Evolutionary conservation across 2,113 vertebrate genomes (phyloP).

Genomic region (Mystacornis crossleyi): DNA sequence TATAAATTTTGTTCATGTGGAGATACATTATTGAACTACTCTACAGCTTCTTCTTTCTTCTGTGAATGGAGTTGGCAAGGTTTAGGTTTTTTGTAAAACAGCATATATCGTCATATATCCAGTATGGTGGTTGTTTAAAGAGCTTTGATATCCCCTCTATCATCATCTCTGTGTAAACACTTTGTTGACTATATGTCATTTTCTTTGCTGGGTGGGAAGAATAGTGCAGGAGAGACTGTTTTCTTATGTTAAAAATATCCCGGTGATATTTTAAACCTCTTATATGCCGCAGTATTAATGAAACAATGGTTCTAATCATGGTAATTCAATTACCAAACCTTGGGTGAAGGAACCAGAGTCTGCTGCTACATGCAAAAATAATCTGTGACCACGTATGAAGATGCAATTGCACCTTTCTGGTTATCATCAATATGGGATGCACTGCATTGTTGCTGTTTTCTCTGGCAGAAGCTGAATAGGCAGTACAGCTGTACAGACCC

Average conservation of each 20-base stretch:
- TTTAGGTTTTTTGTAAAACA: not conserved
- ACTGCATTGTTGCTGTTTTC: not conserved
- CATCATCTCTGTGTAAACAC: not conserved
- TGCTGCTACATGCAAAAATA: not conserved
- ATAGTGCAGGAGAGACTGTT: not conserved
- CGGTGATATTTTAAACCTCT: not conserved
- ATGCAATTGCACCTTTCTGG: not conserved
- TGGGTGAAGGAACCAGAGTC: not conserved
- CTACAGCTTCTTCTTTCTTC: not conserved
- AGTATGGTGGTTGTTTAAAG: not conserved
- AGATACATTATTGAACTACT: not conserved
- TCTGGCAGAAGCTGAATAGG: not conserved
- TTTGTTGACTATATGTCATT: not conserved
- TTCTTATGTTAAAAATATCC: not conserved
- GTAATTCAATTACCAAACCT: not conserved
- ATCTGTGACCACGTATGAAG: not conserved
- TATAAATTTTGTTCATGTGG: not conserved
- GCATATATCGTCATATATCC: fast-evolving
- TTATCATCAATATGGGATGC: not conserved
- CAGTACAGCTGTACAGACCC: not conserved
- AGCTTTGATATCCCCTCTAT: not conserved
- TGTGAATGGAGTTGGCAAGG: not conserved
- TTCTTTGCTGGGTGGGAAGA: not conserved
- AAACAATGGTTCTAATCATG: not conserved
- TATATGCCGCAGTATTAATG: not conserved